Evolutionary conservation across 2,888 invertebrate genomes (phyloP).

Genomic region (Tuberolachnus salignus): DNA sequence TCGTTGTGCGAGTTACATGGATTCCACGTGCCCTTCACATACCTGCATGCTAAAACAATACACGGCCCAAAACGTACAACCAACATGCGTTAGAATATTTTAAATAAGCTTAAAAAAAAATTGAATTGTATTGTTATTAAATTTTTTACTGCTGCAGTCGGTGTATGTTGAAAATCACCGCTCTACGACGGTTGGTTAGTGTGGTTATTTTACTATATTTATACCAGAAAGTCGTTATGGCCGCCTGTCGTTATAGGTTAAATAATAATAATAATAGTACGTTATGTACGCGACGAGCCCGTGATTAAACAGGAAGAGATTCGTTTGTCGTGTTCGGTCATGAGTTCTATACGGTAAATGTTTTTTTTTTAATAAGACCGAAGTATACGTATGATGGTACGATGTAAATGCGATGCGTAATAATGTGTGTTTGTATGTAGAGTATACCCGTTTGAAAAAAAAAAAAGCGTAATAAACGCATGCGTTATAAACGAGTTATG

Average conservation of each 20-base stretch:
- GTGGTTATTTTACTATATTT: neutral
- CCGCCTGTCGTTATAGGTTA: too few relatives aligned
- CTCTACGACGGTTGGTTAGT: too few relatives aligned
- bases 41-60: constrained; percentile 75
- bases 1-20: constrained; percentile 80
- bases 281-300: neutral
- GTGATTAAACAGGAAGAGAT: constrained; percentile 49
- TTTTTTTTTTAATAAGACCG: constrained; percentile 38
- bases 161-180: too few relatives aligned
- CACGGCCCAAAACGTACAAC: constrained; percentile 37
- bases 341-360: constrained; percentile 24
- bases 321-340: constrained; percentile 13
- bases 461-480: constrained; percentile 23
- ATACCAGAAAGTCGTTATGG: neutral
- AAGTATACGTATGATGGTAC: neutral
- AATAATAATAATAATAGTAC: too few relatives aligned
- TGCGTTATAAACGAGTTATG: constrained; percentile 3
- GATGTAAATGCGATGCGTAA: neutral
- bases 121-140: neutral
- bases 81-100: constrained; percentile 34
- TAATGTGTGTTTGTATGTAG: neutral
- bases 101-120: constrained; percentile 27
- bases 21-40: constrained; percentile 87
- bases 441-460: neutral
- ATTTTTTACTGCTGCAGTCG: too few relatives aligned